phyloP scores from a whole-genome alignment of 1,140 invertebrate genomes.

The Frieseomelitta varia region DNA sequence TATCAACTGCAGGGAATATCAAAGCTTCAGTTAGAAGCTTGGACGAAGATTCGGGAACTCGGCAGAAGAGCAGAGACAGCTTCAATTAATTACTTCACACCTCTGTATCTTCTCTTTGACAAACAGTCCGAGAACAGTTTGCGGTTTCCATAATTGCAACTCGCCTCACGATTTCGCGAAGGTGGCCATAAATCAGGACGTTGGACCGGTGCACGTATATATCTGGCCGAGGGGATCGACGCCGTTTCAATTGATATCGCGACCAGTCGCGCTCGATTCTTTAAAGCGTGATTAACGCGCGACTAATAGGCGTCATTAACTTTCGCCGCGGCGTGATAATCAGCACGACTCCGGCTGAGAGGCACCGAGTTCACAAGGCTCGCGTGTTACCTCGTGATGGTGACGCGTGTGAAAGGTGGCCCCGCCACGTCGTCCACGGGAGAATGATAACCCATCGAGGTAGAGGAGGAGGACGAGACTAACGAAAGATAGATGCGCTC shows the following conservation, averaged over 20 bases:
- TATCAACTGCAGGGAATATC: not conserved
- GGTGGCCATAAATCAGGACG: constrained; percentile 52
- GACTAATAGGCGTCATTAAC: constrained; percentile 69
- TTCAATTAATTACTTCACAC: not conserved
- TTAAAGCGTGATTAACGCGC: constrained; percentile 63
- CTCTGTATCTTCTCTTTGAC: not conserved
- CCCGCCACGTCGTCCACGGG: not conserved
- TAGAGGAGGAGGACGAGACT: not conserved
- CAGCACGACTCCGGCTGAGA: constrained; percentile 14
- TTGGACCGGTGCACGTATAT: not conserved
- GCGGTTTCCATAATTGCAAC: constrained; percentile 52
- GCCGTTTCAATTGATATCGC: constrained; percentile 34
- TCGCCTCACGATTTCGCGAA: constrained; percentile 12
- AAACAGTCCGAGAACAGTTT: not conserved
- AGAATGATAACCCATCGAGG: not conserved
- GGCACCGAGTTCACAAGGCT: not conserved
- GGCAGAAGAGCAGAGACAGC: not conserved
- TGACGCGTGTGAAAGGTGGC: constrained; percentile 40
- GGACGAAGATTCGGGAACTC: too few species aligned
- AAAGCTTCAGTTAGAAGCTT: too few species aligned
- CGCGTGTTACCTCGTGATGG: not conserved
- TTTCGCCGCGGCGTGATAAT: constrained; percentile 62
- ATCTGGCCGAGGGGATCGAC: constrained; percentile 4
- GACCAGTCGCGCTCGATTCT: constrained; percentile 33
- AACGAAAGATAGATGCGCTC: constrained; percentile 44